Base-by-base conservation (phyloP, 2,113 vertebrate genomes). In the Caranx ignobilis region DNA sequence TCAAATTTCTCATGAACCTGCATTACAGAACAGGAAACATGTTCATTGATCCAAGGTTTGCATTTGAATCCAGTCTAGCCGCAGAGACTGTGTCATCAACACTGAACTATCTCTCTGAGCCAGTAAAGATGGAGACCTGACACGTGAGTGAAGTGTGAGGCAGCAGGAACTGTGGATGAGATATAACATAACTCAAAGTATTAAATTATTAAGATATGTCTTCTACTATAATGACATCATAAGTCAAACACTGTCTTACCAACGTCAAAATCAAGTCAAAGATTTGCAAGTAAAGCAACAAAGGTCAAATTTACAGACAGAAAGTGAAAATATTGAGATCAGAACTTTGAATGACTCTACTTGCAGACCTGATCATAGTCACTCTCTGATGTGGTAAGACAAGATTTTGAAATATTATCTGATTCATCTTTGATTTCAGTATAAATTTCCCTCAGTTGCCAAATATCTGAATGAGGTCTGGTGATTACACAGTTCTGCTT, bases 391-490 rank as follows among this genome's bases (percentile, higher is more conserved):
- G 37, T 37, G 37, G 37, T 8, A 37, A 37, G 37, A 37, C 4
- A 37, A 37, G 43, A 45, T 13, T 45, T 45, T 45, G 11, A 12
- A 3, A 13, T 45, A 45, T 13, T 45, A 45, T 45, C 11, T 45
- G 10, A 45, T 4, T 8, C 8, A 37, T 5, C 5, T 37, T 37
- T 37, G 8, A 59, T 59, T 34, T 59, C 31, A 57, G 26, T 16
- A 4, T 8, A 4, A 52, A 50, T 34, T 48, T 37, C 12, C 66
- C 47, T 65, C 2, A 13, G 10, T 7, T 52, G 26, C 4, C 11
- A 69, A 47, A 83, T 54, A 32, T 12, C 0, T 7, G 52, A 79
- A 79, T 68, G 63, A 70, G 70, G 32, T 41, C 0, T 35, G 19
- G 16, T 43, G 48, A 62, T 35, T 6, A 26, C 19, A 52, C 16